phyloP scores from a whole-genome alignment of 2,113 vertebrate genomes.

The Phrynosoma platyrhinos region DNA sequence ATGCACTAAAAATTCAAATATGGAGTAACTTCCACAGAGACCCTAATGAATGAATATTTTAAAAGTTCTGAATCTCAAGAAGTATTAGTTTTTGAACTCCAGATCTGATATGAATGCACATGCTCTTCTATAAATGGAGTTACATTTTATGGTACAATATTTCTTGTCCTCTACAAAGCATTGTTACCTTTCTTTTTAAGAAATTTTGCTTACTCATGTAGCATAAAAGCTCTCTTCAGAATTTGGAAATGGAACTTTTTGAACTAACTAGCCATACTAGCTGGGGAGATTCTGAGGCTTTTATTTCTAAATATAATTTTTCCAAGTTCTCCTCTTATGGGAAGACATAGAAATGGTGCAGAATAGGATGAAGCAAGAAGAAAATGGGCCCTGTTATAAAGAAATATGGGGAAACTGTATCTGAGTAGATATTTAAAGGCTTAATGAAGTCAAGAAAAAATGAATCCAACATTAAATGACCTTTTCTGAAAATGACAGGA shows the following conservation, averaged over 20 bases:
- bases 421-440: constrained; percentile 9
- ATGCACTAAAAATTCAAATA: too few species aligned
- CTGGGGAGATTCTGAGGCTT: neutral
- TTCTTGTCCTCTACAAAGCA: neutral
- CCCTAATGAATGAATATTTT: too few species aligned
- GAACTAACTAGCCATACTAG: neutral
- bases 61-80: too few species aligned
- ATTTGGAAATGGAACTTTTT: too few species aligned
- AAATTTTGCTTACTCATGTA: too few species aligned
- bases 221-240: too few species aligned
- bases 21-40: too few species aligned
- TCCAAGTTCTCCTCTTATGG: neutral
- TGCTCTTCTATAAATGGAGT: too few species aligned
- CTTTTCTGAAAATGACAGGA: constrained; percentile 20
- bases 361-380: neutral
- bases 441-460: constrained; percentile 18
- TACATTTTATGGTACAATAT: neutral
- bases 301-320: too few species aligned
- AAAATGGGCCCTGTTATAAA: neutral
- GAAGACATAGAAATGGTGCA: neutral
- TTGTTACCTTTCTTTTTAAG: neutral
- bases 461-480: constrained; percentile 3
- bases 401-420: neutral
- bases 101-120: neutral
- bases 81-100: too few species aligned